Conservation (phyloP, 92 coral and sea anemone genomes). For the Phenganax stokvisi region DNA sequence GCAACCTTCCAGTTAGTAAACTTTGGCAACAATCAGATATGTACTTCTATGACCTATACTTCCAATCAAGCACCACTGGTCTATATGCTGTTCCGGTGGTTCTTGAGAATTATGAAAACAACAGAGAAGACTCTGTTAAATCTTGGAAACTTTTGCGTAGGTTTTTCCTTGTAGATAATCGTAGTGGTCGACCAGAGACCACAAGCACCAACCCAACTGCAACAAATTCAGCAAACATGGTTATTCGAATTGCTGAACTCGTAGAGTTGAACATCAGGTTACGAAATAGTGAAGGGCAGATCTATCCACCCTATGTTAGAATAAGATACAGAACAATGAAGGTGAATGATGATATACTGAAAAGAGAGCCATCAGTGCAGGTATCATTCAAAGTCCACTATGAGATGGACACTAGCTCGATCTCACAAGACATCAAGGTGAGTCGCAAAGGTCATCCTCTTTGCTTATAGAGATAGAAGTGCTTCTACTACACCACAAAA, state of each 20-base stretch:
- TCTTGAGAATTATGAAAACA: conserved; percentile 59
- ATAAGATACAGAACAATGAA: conserved; percentile 63
- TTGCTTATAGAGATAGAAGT: not conserved
- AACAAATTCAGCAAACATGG: conserved; percentile 32
- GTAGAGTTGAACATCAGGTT: conserved; percentile 58
- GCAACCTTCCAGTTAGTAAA: conserved; percentile 58
- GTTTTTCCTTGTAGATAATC: conserved; percentile 69
- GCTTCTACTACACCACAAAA: too few relatives aligned
- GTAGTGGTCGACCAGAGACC: conserved; percentile 52
- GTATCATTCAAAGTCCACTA: conserved; percentile 68
- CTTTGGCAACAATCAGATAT: conserved; percentile 50
- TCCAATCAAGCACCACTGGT: conserved; percentile 37
- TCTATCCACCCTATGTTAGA: conserved; percentile 71
- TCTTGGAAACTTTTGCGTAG: conserved; percentile 75
- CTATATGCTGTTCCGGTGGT: conserved; percentile 77
- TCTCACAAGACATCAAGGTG: conserved; percentile 68
- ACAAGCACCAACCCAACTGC: conserved; percentile 17
- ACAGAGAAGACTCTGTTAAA: conserved; percentile 52
- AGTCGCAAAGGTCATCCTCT: not conserved
- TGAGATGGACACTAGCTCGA: conserved; percentile 63
- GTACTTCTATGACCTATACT: conserved; percentile 71
- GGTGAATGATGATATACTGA: conserved; percentile 55
- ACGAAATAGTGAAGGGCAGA: conserved; percentile 84
- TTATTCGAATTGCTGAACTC: conserved; percentile 65
- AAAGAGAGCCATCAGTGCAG: conserved; percentile 47